Percentiles rank a stretch among this genome's conserved stretches.
Conservation (phyloP, 2,888 invertebrate genomes). For the Meiosimyza decipiens region DNA sequence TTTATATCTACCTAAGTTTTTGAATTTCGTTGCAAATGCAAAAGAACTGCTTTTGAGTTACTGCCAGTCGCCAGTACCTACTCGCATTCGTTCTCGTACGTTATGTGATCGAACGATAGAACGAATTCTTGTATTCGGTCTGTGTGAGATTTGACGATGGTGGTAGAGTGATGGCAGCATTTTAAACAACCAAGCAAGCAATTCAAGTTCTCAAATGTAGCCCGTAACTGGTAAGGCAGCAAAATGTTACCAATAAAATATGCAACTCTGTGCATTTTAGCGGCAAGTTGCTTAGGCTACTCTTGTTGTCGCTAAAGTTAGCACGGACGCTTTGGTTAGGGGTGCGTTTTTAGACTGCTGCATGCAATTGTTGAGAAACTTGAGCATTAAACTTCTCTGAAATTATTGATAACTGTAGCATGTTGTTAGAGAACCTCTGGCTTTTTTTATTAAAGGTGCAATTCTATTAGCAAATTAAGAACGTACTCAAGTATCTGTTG, state of each 20-base stretch:
- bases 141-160: neutral
- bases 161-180: too few species aligned
- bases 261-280: constrained; percentile 13
- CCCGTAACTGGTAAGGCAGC: too few species aligned
- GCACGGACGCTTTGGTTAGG: neutral
- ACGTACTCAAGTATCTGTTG: too few species aligned
- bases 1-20: constrained; percentile 23
- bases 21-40: constrained; percentile 25
- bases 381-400: too few species aligned
- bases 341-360: constrained; percentile 4
- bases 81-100: too few species aligned
- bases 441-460: neutral
- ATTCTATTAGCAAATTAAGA: neutral
- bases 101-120: neutral
- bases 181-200: too few species aligned
- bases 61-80: neutral
- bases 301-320: constrained; percentile 12
- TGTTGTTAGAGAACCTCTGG: neutral
- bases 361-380: neutral
- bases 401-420: too few species aligned
- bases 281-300: constrained; percentile 15
- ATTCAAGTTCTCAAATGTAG: too few species aligned
- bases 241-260: constrained; percentile 3
- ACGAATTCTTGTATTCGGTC: neutral
- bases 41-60: constrained; percentile 6